Evolutionary conservation across 2,113 vertebrate genomes (phyloP).

Genomic region (Lepus americanus): DNA sequence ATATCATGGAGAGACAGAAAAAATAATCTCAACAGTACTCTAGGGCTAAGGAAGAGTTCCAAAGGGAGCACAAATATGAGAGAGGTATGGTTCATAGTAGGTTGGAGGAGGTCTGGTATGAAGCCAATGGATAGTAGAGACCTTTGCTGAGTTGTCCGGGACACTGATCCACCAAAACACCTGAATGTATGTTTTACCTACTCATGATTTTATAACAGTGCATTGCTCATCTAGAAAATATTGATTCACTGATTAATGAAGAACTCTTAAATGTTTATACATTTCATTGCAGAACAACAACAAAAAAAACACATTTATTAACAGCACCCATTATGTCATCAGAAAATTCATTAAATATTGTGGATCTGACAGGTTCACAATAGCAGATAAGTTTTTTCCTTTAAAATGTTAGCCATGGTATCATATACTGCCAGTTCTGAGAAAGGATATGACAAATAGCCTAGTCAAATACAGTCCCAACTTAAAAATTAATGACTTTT

Average conservation of each 20-base stretch:
- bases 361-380: not conserved
- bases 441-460: not conserved
- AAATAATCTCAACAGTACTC: not conserved
- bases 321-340: not conserved
- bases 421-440: not conserved
- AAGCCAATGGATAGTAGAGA: not conserved
- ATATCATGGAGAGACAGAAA: not conserved
- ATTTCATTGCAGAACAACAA: not conserved
- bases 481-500: no score
- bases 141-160: not conserved
- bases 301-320: not conserved
- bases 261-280: not conserved
- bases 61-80: not conserved
- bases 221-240: conserved; percentile 2
- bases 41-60: not conserved
- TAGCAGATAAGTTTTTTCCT: not conserved
- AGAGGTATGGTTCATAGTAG: not conserved
- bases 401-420: not conserved
- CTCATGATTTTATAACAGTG: not conserved
- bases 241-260: not conserved
- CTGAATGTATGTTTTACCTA: not conserved
- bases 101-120: not conserved
- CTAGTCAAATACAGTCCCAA: not conserved
- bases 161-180: not conserved
- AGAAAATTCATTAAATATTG: not conserved